Base-by-base conservation (phyloP, 2,888 invertebrate species). In the Microctonus hyperodae region DNA sequence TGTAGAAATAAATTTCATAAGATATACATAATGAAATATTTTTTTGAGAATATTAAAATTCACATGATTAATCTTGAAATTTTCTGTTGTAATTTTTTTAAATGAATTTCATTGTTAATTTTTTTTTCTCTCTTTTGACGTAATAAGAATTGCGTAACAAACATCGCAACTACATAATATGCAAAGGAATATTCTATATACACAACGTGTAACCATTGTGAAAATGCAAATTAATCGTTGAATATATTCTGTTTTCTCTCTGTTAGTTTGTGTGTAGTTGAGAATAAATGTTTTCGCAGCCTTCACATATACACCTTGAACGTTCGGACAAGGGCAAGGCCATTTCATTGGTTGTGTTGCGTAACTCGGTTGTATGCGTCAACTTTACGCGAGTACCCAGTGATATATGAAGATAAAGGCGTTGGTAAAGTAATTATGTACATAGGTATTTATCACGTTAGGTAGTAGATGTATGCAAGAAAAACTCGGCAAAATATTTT, bases 281-380 rank as follows among this genome's bases (percentile, higher is more conserved):
- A n/a, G n/a, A n/a, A 28, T 28, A 28, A 5, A 7, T 28, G 28
- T 3, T 28, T 28, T 28, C 7, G 7, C 5, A 70, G 65, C 71
- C 70, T 71, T 73, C 65, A 65, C n/a, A n/a, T 64, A 72, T 57
- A 72, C 67, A 73, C 74, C 75, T 73, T 71, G 70, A 65, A 58
- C 64, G 63, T 65, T 58, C 63, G 68, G 66, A 58, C 73, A 74
- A 74, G 76, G 73, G 71, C 73, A 75, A 73, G 76, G 73, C 71
- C 72, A 44, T 37, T 37, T 13, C 16, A 7, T 72, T 73, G 64
- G 60, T 67, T 60, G 62, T 57, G 59, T 75, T 74, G 69, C 71
- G 71, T 70, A 73, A 76, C 67, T 56, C 60, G 64, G 37, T 51
- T 44, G 16, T 44, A 6, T 44, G 20, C 20, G 16, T 59, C 63